Conservation (phyloP, 2,797 vertebrate species). For the Ceryle rudis region DNA sequence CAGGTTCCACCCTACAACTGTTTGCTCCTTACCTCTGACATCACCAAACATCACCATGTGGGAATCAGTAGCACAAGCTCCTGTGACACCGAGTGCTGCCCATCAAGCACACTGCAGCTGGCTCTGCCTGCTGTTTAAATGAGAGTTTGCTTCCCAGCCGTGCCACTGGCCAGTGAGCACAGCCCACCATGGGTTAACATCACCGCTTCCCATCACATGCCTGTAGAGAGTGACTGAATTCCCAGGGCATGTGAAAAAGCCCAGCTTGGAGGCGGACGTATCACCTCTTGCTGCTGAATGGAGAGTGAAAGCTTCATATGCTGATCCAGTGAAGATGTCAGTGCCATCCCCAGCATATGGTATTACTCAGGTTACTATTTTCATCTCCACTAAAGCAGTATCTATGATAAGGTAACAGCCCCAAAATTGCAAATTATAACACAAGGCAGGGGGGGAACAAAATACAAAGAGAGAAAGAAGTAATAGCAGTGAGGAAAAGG, state of each 20-base stretch:
- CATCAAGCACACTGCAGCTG: not conserved
- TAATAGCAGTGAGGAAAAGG: not conserved
- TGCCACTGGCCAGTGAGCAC: rapidly evolving
- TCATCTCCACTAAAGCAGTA: not conserved
- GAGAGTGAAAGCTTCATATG: rapidly evolving
- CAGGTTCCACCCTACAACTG: rapidly evolving
- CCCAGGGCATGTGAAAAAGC: not conserved
- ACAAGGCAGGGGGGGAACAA: rapidly evolving
- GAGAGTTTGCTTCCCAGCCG: not conserved
- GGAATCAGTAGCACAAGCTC: not conserved
- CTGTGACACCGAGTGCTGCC: not conserved
- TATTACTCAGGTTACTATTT: constrained; percentile 38
- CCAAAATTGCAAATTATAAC: not conserved
- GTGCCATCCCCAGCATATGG: not conserved
- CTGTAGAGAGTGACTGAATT: rapidly evolving
- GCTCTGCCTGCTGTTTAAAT: not conserved
- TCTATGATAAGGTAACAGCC: not conserved
- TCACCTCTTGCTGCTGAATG: not conserved
- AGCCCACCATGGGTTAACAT: rapidly evolving
- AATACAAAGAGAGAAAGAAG: not conserved
- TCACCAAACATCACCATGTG: rapidly evolving
- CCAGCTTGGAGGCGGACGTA: rapidly evolving
- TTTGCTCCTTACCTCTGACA: not conserved
- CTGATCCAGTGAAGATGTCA: not conserved
- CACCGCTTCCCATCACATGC: rapidly evolving